These are phyloP conservation scores for Amitus sp. DNA, from an alignment of 2,888 invertebrate species.

Conservation along the genomic window DNA sequence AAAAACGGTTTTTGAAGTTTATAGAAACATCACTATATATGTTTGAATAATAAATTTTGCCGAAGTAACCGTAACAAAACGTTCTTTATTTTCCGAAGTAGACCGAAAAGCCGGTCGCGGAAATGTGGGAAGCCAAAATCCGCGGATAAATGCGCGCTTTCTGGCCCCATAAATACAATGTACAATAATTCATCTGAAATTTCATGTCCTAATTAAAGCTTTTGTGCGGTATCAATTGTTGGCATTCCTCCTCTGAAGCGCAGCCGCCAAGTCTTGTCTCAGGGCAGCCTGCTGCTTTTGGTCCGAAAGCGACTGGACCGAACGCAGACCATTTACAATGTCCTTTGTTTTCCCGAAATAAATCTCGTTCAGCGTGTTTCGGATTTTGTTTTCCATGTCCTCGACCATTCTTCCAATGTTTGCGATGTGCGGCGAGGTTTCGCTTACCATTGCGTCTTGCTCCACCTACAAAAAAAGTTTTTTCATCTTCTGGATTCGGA, in stretches of 20 bases:
- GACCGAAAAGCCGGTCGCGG: no score
- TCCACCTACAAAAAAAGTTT: slow-evolving; percentile 83
- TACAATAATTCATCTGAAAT: slow-evolving; percentile 36
- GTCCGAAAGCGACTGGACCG: slow-evolving; percentile 85
- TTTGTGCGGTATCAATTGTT: slow-evolving; percentile 67
- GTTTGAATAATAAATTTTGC: no score
- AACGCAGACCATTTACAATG: slow-evolving; percentile 93
- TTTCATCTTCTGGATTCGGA: no score
- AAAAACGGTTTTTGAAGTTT: no score
- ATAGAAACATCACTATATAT: no score
- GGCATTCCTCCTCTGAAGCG: slow-evolving; percentile 84
- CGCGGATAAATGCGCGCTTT: no score
- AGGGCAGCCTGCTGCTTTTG: slow-evolving; percentile 85
- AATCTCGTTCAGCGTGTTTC: slow-evolving; percentile 97
- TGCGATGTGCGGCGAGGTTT: slow-evolving; percentile 95
- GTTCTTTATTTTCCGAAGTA: no score
- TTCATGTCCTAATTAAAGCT: slow-evolving; percentile 55
- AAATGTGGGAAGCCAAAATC: no score
- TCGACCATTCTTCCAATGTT: slow-evolving; percentile 99
- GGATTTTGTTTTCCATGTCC: slow-evolving; percentile 99
- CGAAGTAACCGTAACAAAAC: no score
- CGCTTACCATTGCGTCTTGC: slow-evolving; percentile 89
- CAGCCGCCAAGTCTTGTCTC: slow-evolving; percentile 86
- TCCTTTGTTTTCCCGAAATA: slow-evolving; percentile 99
- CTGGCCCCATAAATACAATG: no score